Conservation (phyloP, 2,113 vertebrate genomes). For the Bos javanicus region DNA sequence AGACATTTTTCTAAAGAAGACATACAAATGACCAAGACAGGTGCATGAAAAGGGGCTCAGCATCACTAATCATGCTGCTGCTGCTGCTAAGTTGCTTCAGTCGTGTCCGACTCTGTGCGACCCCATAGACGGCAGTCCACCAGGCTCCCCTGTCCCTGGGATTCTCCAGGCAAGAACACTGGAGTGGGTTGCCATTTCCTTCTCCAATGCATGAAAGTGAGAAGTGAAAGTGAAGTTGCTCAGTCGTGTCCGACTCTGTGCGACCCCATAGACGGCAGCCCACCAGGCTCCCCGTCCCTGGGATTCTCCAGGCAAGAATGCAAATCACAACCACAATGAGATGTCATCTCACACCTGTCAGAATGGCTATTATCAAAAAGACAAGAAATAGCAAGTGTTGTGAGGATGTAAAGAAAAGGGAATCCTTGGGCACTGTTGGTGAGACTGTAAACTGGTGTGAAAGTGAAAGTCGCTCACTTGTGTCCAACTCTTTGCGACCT, state of each 20-base stretch:
- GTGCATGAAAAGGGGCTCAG: background rate
- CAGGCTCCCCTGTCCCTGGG: too few species aligned
- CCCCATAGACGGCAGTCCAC: too few species aligned
- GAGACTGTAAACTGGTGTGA: background rate
- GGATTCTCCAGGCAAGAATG: too few species aligned
- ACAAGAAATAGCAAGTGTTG: background rate
- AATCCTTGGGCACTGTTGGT: background rate
- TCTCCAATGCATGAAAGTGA: too few species aligned
- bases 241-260: too few species aligned
- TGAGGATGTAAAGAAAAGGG: background rate
- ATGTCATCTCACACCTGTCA: background rate
- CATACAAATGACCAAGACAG: background rate
- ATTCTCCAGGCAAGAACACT: too few species aligned
- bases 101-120: too few species aligned
- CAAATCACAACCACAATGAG: background rate
- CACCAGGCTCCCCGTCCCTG: too few species aligned
- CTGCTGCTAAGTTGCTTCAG: too few species aligned
- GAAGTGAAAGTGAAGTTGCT: too few species aligned
- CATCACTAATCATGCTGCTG: background rate
- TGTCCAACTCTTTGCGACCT: accelerated
- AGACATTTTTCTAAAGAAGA: background rate
- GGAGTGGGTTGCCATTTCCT: too few species aligned
- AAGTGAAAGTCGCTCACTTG: background rate
- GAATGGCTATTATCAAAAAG: background rate
- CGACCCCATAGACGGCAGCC: too few species aligned